Evolutionary conservation across 2,113 vertebrate species (phyloP).

Genomic region (Tragelaphus scriptus): DNA sequence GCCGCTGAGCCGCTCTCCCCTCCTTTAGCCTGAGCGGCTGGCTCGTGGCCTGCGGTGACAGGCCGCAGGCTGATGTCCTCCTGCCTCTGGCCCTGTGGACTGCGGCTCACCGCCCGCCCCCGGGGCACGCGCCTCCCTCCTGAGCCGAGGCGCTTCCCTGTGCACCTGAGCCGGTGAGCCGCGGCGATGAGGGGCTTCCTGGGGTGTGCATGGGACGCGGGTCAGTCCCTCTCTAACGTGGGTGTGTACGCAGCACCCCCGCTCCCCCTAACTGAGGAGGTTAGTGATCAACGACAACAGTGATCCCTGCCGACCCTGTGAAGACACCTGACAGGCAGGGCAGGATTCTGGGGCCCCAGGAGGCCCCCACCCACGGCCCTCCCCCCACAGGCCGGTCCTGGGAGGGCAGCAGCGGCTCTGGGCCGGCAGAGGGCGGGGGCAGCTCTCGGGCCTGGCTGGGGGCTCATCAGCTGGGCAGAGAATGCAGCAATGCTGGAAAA

Average conservation of each 20-base stretch:
- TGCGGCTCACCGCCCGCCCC: not conserved
- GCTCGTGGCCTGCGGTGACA: accelerated
- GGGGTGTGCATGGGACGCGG: accelerated
- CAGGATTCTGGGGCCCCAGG: not conserved
- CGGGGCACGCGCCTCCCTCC: not conserved
- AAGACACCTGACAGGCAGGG: not conserved
- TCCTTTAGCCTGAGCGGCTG: accelerated
- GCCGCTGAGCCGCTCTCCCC: not conserved
- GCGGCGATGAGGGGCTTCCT: accelerated
- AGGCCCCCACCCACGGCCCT: not conserved
- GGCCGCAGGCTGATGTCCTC: not conserved
- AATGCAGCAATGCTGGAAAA: not conserved
- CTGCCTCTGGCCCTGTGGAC: not conserved
- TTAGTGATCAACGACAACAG: too few relatives aligned
- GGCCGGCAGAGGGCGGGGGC: not conserved
- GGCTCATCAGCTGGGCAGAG: not conserved
- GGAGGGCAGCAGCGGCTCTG: not conserved
- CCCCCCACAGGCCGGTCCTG: not conserved
- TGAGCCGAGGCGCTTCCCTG: accelerated
- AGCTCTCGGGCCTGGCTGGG: not conserved
- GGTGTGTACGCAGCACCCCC: too few relatives aligned
- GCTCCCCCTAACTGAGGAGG: too few relatives aligned
- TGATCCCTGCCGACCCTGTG: too few relatives aligned
- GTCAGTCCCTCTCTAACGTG: not conserved
- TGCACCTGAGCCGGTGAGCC: accelerated